Base-by-base conservation (phyloP, 2,797 vertebrate genomes). In the Protosalanx chinensis region DNA sequence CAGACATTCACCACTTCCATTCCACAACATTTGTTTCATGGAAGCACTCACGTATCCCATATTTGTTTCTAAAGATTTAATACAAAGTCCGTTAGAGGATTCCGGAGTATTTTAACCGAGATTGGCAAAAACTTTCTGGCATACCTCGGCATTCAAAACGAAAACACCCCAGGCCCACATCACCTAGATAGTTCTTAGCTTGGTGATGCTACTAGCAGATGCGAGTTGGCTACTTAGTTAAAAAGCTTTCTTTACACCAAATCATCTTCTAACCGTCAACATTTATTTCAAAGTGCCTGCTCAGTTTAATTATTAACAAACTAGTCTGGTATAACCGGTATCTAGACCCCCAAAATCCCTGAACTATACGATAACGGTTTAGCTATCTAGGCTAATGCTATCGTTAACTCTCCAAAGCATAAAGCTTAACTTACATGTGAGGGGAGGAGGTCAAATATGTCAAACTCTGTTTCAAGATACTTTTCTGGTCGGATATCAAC, bases 401-500 rank as follows among this genome's bases (percentile, higher is more conserved):
- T 4, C 16, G 4, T n/a, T n/a, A 3, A 53, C 51, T 15, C 18
- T 41, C 10, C 10, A 12, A 41, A 41, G 8, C 65, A 73, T 15
- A 67, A 58, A 71, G 72, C 68, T 49, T 63, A 69, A 87, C 87
- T 85, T 88, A 90, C 88, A 70, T 73, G 76, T n/a, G 72, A n/a
- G 77, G 79, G 70, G 70, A 79, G 74, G 83, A 84, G 72, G 79
- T 85, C 89, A 71, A 75, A 72, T 74, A 68, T 79, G 78, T 86
- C 76, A 76, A 78, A 68, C 85, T 82, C 71, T 32, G 73, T 86
- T 84, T 88, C 72, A 20, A 68, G 77, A 32, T 86, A 80, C 77
- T 85, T 84, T 83, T 85, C 84, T 16, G 82, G 82, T 85, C 84
- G 81, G 75, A 86, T 87, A 88, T 89, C 82, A 84, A 92, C 75